Evolutionary conservation across 2,888 invertebrate genomes (phyloP).

Genomic region (Dryobota labecula): DNA sequence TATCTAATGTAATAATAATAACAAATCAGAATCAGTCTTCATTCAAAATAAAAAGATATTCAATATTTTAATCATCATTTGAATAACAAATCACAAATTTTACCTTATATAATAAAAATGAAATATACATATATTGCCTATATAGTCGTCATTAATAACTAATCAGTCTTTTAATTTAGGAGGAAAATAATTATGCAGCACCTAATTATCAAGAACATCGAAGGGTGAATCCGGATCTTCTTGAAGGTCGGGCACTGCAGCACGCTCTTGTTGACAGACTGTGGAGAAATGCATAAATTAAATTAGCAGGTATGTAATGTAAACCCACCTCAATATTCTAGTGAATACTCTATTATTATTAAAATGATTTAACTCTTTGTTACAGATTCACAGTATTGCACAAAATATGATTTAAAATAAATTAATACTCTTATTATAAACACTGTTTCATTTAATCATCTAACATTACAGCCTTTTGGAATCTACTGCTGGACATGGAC

Average conservation of each 20-base stretch:
- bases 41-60: background rate
- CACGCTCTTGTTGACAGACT: constrained; percentile 11
- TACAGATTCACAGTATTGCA: constrained; percentile 2
- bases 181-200: constrained; percentile 8
- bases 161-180: constrained; percentile 15
- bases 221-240: constrained; percentile 6
- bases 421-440: background rate
- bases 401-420: background rate
- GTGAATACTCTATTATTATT: constrained; percentile 1
- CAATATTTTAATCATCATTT: too few relatives aligned
- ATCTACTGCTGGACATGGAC: constrained; percentile 3
- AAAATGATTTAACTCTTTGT: constrained; percentile 4
- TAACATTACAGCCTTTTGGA: background rate
- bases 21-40: background rate
- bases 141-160: too few relatives aligned
- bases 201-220: constrained; percentile 7
- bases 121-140: too few relatives aligned
- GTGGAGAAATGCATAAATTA: constrained; percentile 9
- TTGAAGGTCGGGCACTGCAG: constrained; percentile 17
- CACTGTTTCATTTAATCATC: constrained; percentile 10
- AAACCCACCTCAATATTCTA: constrained; percentile 11
- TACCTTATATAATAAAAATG: background rate
- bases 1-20: background rate
- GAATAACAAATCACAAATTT: background rate
- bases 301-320: constrained; percentile 2